A percentile compares a stretch with the other conserved stretches of the same genome.
These are phyloP conservation scores for Ictalurus punctatus DNA, from an alignment of 2,113 vertebrate species.

Conservation along the genomic window DNA sequence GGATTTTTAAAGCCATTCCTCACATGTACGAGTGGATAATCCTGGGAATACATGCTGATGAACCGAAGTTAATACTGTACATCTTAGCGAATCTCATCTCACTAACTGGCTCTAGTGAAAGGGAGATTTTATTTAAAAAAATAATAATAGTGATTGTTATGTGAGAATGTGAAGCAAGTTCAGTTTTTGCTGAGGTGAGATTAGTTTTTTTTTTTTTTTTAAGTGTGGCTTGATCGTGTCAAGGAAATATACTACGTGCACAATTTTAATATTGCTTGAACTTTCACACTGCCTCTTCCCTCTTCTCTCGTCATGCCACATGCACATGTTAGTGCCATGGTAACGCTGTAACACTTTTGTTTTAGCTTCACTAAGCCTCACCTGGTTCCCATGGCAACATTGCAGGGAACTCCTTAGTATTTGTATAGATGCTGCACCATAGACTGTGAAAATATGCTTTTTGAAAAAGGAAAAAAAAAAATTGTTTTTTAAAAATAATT, in stretches of 20 bases:
- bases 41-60: conserved; percentile 1
- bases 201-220: neutral
- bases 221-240: neutral
- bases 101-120: neutral
- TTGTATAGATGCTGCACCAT: neutral
- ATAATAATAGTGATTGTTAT: neutral
- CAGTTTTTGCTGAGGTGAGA: neutral
- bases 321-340: conserved; percentile 32
- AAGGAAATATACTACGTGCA: neutral
- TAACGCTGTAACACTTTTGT: conserved; percentile 39
- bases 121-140: neutral
- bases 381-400: conserved; percentile 56
- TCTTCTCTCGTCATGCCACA: conserved; percentile 3
- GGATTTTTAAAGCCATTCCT: neutral
- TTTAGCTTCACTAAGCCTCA: conserved; percentile 44
- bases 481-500: neutral
- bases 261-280: neutral
- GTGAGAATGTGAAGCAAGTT: neutral
- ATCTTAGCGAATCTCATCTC: neutral
- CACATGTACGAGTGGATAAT: neutral
- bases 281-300: neutral
- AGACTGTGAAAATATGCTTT: neutral
- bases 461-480: neutral
- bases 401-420: conserved; percentile 22
- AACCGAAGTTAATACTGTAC: neutral